Evolutionary conservation across 2,113 vertebrate genomes (phyloP).

Genomic region (Campylorhamphus procurvoides): DNA sequence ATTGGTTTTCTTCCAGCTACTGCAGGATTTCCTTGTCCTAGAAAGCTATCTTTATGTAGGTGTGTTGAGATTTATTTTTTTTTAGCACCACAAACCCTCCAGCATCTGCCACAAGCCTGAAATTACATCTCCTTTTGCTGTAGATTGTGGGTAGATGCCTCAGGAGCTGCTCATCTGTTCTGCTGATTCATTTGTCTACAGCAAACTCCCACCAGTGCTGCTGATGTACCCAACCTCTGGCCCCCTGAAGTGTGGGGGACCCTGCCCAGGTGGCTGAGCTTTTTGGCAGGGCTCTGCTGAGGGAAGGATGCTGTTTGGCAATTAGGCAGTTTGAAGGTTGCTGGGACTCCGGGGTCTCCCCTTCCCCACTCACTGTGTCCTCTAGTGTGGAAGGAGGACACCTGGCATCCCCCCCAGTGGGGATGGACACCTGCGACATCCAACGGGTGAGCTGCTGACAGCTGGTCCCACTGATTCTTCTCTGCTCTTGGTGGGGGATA

Average conservation of each 20-base stretch:
- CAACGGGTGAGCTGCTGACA: background rate
- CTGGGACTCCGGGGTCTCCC: background rate
- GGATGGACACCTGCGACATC: background rate
- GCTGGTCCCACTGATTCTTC: background rate
- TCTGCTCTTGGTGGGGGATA: background rate
- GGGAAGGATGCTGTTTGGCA: background rate
- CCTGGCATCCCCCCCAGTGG: rapidly evolving
- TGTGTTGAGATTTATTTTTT: background rate
- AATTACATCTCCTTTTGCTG: background rate
- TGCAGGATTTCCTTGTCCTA: slow-evolving; percentile 43
- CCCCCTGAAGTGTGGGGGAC: background rate
- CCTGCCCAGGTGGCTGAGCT: background rate
- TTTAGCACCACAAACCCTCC: background rate
- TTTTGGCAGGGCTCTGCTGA: background rate
- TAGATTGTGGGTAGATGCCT: background rate
- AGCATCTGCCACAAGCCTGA: slow-evolving; percentile 45
- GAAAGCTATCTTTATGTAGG: slow-evolving; percentile 14
- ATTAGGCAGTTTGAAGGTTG: background rate
- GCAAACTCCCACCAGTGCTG: background rate
- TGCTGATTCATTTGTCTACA: background rate
- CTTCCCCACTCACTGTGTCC: background rate
- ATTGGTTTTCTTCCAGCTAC: slow-evolving; percentile 13
- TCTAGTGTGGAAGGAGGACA: background rate
- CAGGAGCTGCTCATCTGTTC: slow-evolving; percentile 20
- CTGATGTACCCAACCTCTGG: background rate